Conservation (phyloP, 2,113 vertebrate species). For the Microcebus ravelobensis region DNA sequence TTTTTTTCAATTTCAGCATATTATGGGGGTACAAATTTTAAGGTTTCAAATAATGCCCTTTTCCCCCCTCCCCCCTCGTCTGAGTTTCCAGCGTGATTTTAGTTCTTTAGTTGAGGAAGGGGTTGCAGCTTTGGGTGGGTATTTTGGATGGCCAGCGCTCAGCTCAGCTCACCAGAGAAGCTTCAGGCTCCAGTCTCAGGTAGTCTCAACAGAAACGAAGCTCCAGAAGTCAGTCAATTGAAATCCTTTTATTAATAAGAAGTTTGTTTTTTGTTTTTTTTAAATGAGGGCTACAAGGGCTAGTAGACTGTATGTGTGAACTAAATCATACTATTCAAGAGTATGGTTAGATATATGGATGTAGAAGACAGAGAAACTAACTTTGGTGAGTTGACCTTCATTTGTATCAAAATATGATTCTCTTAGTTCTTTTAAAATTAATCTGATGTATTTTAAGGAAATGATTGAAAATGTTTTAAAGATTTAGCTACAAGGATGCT, state of each 20-base stretch:
- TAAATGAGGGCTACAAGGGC: background rate
- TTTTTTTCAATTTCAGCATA: too few species aligned
- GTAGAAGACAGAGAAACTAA: background rate
- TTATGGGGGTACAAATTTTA: too few species aligned
- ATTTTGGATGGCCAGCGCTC: background rate
- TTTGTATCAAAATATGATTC: background rate
- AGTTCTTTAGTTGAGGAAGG: background rate
- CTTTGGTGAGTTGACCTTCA: background rate
- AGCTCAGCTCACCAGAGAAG: background rate
- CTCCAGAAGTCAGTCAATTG: background rate
- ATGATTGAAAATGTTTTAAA: background rate
- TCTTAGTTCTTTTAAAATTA: background rate
- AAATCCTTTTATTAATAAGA: background rate
- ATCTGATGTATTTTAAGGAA: background rate
- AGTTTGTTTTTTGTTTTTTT: background rate
- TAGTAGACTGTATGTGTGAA: background rate
- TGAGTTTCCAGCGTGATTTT: background rate
- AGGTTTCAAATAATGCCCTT: too few species aligned
- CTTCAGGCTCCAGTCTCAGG: background rate
- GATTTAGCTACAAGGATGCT: background rate
- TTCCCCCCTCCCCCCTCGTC: too few species aligned
- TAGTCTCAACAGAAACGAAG: background rate
- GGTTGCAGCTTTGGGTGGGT: background rate
- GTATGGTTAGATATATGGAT: background rate
- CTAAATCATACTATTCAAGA: background rate